Conservation (phyloP, 2,888 invertebrate species). For the Microchrysa polita region DNA sequence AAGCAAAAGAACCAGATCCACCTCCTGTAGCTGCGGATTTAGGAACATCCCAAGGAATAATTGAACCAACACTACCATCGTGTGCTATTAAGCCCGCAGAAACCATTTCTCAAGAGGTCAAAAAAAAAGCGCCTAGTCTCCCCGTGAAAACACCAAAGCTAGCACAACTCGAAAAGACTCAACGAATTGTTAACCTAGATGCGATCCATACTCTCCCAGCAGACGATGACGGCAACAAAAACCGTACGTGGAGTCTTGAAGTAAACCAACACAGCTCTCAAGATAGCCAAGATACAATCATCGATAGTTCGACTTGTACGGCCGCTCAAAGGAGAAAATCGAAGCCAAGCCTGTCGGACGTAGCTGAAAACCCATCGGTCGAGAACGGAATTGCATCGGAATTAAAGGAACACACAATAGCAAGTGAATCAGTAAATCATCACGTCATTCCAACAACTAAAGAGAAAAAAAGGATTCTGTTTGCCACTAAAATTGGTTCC, state of each 20-base stretch:
- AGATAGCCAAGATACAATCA: constrained; percentile 67
- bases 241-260: constrained; percentile 60
- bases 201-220: constrained; percentile 70
- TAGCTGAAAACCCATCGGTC: constrained; percentile 54
- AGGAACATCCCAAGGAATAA: constrained; percentile 34
- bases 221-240: constrained; percentile 55
- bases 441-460: constrained; percentile 57
- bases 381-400: constrained; percentile 55
- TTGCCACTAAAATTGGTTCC: constrained; percentile 73
- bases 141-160: constrained; percentile 50
- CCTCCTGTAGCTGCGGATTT: constrained; percentile 33
- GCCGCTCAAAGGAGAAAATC: constrained; percentile 54
- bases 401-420: constrained; percentile 53
- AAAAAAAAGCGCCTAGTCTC: constrained; percentile 39
- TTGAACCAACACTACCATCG: not conserved
- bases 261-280: constrained; percentile 63
- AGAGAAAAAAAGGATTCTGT: constrained; percentile 68
- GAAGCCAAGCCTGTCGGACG: constrained; percentile 54
- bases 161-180: constrained; percentile 52
- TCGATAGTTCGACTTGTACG: constrained; percentile 55
- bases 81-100: not conserved
- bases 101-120: not conserved
- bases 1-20: constrained; percentile 44
- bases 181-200: constrained; percentile 64
- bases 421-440: constrained; percentile 46